A percentile compares a stretch with the other conserved stretches of the same genome.
These are phyloP conservation scores for Heliconius erato DNA, from an alignment of 2,888 invertebrate genomes.

Conservation along the genomic window DNA sequence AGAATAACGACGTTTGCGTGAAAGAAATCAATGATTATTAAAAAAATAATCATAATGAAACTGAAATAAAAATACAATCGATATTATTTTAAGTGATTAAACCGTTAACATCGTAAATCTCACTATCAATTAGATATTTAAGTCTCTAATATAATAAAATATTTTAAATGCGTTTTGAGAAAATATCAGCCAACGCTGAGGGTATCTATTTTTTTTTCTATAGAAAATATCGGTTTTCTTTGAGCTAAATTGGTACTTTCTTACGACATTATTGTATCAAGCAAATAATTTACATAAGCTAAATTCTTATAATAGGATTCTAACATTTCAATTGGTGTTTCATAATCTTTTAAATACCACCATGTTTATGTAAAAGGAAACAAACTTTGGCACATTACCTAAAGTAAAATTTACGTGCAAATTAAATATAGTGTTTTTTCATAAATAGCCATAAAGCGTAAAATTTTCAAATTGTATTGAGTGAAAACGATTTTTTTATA, in stretches of 20 bases:
- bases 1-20: slow-evolving; percentile 50
- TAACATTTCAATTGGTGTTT: slow-evolving; percentile 15
- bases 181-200: slow-evolving; percentile 51
- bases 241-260: slow-evolving; percentile 54
- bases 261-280: slow-evolving; percentile 47
- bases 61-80: slow-evolving; percentile 26
- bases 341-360: slow-evolving; percentile 15
- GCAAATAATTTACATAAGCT: slow-evolving; percentile 43
- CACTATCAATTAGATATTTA: slow-evolving; percentile 54
- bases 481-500: neutral
- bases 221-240: slow-evolving; percentile 53
- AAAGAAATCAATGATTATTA: neutral
- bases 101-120: slow-evolving; percentile 49
- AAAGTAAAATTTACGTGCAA: slow-evolving; percentile 50
- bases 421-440: slow-evolving; percentile 11
- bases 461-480: neutral
- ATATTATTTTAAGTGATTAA: neutral
- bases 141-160: slow-evolving; percentile 46
- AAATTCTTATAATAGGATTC: slow-evolving; percentile 30
- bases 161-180: slow-evolving; percentile 51
- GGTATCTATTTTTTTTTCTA: slow-evolving; percentile 47
- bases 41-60: slow-evolving; percentile 34
- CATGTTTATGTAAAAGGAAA: slow-evolving; percentile 29
- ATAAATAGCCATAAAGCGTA: slow-evolving; percentile 6
- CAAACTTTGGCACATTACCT: slow-evolving; percentile 54